Conservation (phyloP, 2,888 invertebrate genomes). For the Rhagium mordax region DNA sequence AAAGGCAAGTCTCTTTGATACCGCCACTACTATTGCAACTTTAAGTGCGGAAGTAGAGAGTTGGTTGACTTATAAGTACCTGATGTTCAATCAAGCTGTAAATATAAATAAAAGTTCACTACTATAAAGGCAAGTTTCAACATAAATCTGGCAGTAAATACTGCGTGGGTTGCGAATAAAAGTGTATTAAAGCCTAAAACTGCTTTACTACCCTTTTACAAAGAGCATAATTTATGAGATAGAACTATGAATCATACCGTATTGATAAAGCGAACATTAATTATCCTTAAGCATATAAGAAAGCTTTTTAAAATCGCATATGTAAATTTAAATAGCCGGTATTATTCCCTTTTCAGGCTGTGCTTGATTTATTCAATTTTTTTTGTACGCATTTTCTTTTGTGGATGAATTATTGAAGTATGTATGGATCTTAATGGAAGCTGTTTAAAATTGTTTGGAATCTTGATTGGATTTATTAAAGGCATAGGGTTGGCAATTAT, state of each 20-base stretch:
- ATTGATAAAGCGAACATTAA: slow-evolving; percentile 43
- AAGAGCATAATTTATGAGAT: slow-evolving; percentile 44
- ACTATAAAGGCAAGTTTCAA: slow-evolving; percentile 8
- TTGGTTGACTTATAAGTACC: background rate
- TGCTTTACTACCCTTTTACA: slow-evolving; percentile 40
- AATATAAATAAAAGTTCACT: slow-evolving; percentile 20
- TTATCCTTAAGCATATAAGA: slow-evolving; percentile 41
- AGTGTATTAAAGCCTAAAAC: slow-evolving; percentile 38
- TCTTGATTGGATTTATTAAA: slow-evolving; percentile 32
- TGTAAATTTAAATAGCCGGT: slow-evolving; percentile 35
- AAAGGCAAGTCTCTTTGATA: background rate
- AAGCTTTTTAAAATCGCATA: slow-evolving; percentile 38
- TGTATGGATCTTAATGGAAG: slow-evolving; percentile 23
- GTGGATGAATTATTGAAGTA: slow-evolving; percentile 27
- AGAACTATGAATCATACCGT: slow-evolving; percentile 39
- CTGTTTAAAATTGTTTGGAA: slow-evolving; percentile 18
- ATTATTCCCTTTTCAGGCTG: slow-evolving; percentile 37
- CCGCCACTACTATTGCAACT: background rate
- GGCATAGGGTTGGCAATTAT: slow-evolving; percentile 18
- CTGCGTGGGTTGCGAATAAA: slow-evolving; percentile 37
- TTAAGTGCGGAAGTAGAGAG: background rate
- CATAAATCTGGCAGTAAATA: slow-evolving; percentile 39
- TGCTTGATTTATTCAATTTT: slow-evolving; percentile 42
- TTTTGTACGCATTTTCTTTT: slow-evolving; percentile 21
- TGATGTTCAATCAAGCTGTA: slow-evolving; percentile 6